phyloP scores from a whole-genome alignment of 2,797 vertebrate genomes.

The Silurus aristotelis region DNA sequence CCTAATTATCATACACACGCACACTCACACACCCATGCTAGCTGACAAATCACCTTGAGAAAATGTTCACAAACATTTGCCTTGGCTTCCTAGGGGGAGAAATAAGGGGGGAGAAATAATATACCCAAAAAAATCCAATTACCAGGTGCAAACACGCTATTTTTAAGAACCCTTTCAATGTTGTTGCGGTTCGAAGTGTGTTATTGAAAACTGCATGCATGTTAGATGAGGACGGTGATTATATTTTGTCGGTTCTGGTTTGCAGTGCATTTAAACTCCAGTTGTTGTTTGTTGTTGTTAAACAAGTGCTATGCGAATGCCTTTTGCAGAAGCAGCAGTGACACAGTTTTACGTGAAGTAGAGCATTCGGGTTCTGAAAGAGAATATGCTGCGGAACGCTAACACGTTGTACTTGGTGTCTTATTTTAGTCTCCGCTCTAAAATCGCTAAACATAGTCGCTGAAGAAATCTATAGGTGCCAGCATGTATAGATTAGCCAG shows the following conservation, averaged over 20 bases:
- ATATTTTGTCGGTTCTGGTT: background rate
- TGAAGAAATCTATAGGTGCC: background rate
- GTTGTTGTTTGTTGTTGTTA: background rate
- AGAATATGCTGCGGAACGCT: conserved; percentile 1
- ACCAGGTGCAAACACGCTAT: conserved; percentile 4
- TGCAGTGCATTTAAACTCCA: background rate
- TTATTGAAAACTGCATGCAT: conserved; percentile 1
- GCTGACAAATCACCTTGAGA: conserved; percentile 42
- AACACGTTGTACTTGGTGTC: conserved; percentile 29
- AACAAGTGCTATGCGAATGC: conserved; percentile 12
- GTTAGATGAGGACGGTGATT: background rate
- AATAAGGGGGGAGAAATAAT: background rate
- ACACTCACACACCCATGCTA: background rate
- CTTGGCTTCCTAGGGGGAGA: background rate
- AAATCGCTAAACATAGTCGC: conserved; percentile 8
- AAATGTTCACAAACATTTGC: conserved; percentile 12
- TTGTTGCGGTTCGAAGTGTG: conserved; percentile 1
- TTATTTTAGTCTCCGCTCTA: conserved; percentile 19
- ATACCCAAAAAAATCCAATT: background rate
- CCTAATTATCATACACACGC: conserved; percentile 50
- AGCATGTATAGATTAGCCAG: background rate
- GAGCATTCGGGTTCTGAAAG: conserved; percentile 16
- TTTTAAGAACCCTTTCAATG: conserved; percentile 12
- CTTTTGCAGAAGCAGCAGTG: conserved; percentile 12
- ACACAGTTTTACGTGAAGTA: conserved; percentile 38